Evolutionary conservation across 2,797 vertebrate species (phyloP).

Genomic region (Lepilemur septentrionalis): DNA sequence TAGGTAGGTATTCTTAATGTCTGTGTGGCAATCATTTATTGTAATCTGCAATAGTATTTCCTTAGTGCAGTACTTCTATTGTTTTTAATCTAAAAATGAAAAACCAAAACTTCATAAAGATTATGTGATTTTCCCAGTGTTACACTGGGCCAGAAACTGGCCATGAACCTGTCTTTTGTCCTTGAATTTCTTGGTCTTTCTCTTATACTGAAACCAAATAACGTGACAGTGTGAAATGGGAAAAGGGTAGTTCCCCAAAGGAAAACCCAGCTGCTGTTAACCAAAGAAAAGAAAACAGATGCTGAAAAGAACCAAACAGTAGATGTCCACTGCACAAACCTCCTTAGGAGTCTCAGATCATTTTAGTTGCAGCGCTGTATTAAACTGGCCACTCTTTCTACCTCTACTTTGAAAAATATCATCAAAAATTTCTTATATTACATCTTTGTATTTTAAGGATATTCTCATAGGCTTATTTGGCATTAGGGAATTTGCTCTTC

Average conservation of each 20-base stretch:
- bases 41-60: not conserved
- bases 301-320: not conserved
- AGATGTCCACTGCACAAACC: not conserved
- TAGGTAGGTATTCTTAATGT: not conserved
- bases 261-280: not conserved
- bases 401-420: not conserved
- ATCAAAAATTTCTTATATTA: not conserved
- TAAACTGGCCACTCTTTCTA: not conserved
- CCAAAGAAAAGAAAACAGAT: not conserved
- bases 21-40: rapidly evolving
- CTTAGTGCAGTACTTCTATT: not conserved
- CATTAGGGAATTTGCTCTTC: not conserved
- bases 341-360: rapidly evolving
- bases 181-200: not conserved
- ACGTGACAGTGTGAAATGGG: not conserved
- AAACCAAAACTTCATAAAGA: not conserved
- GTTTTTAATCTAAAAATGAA: not conserved
- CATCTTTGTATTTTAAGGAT: not conserved
- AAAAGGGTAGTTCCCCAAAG: not conserved
- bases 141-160: not conserved
- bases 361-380: not conserved
- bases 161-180: not conserved
- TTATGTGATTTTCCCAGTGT: not conserved
- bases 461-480: not conserved
- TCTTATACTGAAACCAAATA: not conserved